Evolutionary conservation across 2,113 vertebrate genomes (phyloP).

Genomic region (Pseudonaja textilis): DNA sequence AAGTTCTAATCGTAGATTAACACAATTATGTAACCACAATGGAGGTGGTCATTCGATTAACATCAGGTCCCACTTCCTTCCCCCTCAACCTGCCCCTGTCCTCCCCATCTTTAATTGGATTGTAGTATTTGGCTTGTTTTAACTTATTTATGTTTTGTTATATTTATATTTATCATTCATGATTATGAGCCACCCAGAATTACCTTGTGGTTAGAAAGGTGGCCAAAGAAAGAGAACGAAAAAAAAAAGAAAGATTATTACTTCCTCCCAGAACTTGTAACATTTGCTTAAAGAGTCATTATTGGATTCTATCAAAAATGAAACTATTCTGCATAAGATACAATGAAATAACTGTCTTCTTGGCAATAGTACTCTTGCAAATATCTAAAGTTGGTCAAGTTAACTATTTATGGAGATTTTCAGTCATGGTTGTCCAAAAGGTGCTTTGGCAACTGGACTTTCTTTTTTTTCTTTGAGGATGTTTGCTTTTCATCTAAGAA

Average conservation of each 20-base stretch:
- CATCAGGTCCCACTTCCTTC: neutral
- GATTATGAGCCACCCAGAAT: neutral
- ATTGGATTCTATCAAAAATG: neutral
- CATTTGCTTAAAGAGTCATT: neutral
- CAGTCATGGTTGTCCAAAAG: too few species aligned
- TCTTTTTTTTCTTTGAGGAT: too few species aligned
- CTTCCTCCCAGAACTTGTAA: rapidly evolving
- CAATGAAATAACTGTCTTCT: neutral
- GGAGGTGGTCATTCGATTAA: neutral
- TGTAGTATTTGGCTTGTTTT: neutral
- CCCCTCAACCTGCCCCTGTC: neutral
- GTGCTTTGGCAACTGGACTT: too few species aligned
- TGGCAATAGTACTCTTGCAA: neutral
- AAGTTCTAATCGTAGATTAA: neutral
- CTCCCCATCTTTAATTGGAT: neutral
- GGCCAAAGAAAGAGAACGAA: too few species aligned
- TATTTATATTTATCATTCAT: neutral
- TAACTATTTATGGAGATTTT: too few species aligned
- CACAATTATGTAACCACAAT: neutral
- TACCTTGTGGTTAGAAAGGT: neutral
- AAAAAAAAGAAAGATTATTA: neutral
- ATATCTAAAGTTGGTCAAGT: neutral
- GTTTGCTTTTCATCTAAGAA: too few species aligned
- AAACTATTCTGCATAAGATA: neutral
- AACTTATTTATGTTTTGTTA: neutral